Base-by-base conservation (phyloP, 2,888 invertebrate species). In the Oxyteleia sp. region DNA sequence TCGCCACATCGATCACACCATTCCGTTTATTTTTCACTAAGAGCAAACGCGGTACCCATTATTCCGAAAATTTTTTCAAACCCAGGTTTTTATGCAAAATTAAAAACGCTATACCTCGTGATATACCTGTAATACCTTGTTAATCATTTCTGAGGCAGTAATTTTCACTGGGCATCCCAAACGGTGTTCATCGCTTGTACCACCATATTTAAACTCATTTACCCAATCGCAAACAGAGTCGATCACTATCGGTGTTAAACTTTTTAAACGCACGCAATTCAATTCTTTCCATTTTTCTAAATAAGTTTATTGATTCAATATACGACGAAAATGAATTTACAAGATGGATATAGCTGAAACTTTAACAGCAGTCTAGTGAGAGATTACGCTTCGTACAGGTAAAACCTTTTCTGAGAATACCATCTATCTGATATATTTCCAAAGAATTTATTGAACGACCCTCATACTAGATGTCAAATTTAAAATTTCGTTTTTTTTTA, bases 151-250 rank as follows among this genome's bases (percentile, higher is more conserved):
- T 4, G 26, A 26, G 26, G 5, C 2, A 26, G 26, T 26, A 2
- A 26, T 5, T 26, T 26, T 5, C 26, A 26, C 26, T 26, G 26
- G 26, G 5, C 26, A 5, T 26, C 26, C 26, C 26, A 5, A 4
- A 26, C 26, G 26, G 5, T 26, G 26, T 4, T 26, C 26, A 26
- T 26, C n/a, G n/a, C n/a, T n/a, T n/a, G n/a, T n/a, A n/a, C n/a
- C n/a, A n/a, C n/a, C n/a, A n/a, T n/a, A n/a, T n/a, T n/a, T n/a
- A n/a, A n/a, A n/a, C n/a, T n/a, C n/a, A n/a, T 91, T 96, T 96
- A 94, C 99, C 99, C 93, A 26, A 26, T 99, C 99, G 93, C 98
- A 99, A 89, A 99, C 98, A 93, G n/a, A n/a, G n/a, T n/a, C n/a
- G n/a, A n/a, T n/a, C n/a, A n/a, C n/a, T n/a, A n/a, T n/a, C n/a